These are phyloP conservation scores for Trachelus tabidus DNA, from an alignment of 2,888 invertebrate species.

Conservation along the genomic window DNA sequence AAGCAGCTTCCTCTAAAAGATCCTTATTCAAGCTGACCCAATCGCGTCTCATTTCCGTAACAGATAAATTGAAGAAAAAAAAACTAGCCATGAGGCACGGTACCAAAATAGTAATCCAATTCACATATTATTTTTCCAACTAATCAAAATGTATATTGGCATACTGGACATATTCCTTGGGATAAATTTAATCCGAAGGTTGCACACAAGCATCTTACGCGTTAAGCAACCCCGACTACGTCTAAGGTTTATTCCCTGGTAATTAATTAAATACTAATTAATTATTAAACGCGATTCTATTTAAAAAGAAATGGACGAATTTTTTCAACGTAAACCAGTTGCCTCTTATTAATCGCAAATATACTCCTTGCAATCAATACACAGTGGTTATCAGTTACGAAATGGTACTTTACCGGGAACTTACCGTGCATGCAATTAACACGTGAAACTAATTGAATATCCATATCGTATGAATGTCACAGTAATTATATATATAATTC, in stretches of 20 bases:
- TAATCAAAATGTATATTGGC: background rate
- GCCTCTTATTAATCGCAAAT: too few relatives aligned
- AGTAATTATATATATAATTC: background rate
- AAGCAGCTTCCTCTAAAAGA: background rate
- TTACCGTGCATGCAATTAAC: background rate
- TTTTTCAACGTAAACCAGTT: too few relatives aligned
- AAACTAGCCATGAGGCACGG: background rate
- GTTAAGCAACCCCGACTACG: background rate
- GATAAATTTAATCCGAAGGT: background rate
- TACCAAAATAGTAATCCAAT: background rate
- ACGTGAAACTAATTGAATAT: background rate
- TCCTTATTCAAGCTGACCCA: background rate
- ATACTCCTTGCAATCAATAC: background rate
- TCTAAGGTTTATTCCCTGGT: background rate
- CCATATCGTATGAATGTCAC: background rate
- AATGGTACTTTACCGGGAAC: background rate
- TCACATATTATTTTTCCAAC: background rate
- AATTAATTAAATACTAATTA: background rate
- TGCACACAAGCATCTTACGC: background rate
- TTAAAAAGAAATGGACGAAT: background rate
- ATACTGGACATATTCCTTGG: background rate
- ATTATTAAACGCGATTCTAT: background rate
- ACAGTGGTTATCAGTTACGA: background rate
- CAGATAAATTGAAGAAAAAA: background rate
- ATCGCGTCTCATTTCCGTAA: too few relatives aligned